Evolutionary conservation across 2,113 vertebrate genomes (phyloP).

Genomic region (Macaca mulatta): DNA sequence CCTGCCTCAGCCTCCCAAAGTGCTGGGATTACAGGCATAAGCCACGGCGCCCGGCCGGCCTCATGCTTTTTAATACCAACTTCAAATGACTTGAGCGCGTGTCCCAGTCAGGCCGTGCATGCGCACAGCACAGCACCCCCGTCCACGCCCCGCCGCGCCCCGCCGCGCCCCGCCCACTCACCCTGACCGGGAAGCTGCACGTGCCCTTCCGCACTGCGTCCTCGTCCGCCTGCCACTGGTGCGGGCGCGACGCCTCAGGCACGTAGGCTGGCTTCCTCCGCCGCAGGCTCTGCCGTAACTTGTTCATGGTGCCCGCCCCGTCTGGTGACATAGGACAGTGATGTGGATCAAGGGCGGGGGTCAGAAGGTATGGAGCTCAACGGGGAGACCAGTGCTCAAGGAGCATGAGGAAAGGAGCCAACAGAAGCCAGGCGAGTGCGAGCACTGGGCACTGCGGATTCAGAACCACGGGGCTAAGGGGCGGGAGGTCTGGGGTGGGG

Average conservation of each 20-base stretch:
- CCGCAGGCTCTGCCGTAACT: slow-evolving; percentile 94
- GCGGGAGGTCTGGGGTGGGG: background rate
- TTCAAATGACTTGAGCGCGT: background rate
- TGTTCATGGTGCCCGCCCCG: slow-evolving; percentile 90
- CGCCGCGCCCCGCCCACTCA: slow-evolving; percentile 73
- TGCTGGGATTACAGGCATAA: no score
- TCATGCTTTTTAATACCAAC: background rate
- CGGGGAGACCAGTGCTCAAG: background rate
- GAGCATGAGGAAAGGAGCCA: background rate
- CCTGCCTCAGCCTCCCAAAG: no score
- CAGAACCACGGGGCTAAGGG: background rate
- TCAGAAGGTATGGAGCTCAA: background rate
- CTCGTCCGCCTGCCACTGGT: slow-evolving; percentile 95
- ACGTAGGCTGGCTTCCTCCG: slow-evolving; percentile 94
- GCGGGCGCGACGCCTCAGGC: slow-evolving; percentile 93
- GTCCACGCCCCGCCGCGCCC: rapidly evolving
- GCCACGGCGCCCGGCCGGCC: no score
- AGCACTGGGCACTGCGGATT: background rate
- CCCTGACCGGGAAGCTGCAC: slow-evolving; percentile 93
- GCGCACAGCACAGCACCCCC: no score
- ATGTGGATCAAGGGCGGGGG: background rate
- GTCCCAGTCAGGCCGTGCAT: background rate
- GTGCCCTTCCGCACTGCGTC: slow-evolving; percentile 94
- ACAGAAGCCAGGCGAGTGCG: background rate
- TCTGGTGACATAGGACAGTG: slow-evolving; percentile 45